A percentile compares a stretch with the other conserved stretches of the same genome.
Evolutionary conservation across 2,797 vertebrate genomes (phyloP).

Genomic region (Anniella stebbinsi): DNA sequence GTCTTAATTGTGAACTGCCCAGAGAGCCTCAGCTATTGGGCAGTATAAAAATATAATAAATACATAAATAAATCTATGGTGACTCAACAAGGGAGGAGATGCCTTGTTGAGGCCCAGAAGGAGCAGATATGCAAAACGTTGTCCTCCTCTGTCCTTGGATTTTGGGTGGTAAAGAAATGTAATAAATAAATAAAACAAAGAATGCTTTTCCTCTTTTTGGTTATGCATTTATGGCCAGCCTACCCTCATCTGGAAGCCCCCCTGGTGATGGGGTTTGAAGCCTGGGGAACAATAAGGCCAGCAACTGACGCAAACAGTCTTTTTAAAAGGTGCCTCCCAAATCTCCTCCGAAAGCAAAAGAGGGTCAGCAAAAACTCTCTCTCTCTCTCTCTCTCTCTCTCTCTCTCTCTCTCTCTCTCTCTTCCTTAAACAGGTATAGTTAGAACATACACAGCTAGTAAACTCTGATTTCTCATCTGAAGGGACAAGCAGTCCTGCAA

Average conservation of each 20-base stretch:
- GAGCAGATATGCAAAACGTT: neutral
- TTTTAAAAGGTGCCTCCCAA: neutral
- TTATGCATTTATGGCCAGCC: no score
- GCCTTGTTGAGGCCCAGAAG: no score
- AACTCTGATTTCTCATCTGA: constrained; percentile 57
- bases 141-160: neutral
- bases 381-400: neutral
- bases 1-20: no score
- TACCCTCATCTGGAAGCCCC: no score
- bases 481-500: constrained; percentile 60
- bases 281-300: neutral
- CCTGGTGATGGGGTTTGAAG: neutral
- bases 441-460: constrained; percentile 28
- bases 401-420: neutral
- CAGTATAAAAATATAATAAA: no score
- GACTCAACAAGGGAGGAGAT: no score
- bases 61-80: no score
- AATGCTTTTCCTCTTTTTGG: no score
- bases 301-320: neutral
- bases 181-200: no score
- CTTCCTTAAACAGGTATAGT: neutral
- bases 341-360: neutral
- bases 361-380: neutral
- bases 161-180: no score
- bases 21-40: no score